Evolutionary conservation across 37 sponge, comb jelly and placozoan species (phyloP).

Genomic region (Geodia barretti): DNA sequence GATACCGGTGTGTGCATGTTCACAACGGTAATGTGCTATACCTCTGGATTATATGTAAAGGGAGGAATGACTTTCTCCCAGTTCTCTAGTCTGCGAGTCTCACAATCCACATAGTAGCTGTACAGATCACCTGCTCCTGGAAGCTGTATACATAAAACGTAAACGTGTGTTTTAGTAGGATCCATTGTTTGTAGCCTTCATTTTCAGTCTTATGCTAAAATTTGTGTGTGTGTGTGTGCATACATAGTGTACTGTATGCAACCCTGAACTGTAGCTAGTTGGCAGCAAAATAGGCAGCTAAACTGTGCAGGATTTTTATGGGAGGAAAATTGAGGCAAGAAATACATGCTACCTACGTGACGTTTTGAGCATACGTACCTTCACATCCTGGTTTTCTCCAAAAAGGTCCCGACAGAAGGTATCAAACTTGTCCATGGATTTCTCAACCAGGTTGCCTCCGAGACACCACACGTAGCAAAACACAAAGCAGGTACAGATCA

Average conservation of each 20-base stretch:
- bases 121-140: conserved; percentile 92
- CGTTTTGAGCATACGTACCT: conserved; percentile 38
- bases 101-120: conserved; percentile 91
- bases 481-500: conserved; percentile 87
- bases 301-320: too few relatives aligned
- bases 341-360: too few relatives aligned
- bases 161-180: too few relatives aligned
- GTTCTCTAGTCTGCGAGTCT: conserved; percentile 68
- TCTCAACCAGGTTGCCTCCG: conserved; percentile 90
- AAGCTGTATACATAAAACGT: conserved; percentile 56
- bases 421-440: conserved; percentile 92
- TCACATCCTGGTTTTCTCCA: conserved; percentile 84
- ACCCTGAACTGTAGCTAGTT: too few relatives aligned
- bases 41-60: conserved; percentile 84
- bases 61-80: conserved; percentile 95
- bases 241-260: too few relatives aligned
- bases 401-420: conserved; percentile 87
- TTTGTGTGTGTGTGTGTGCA: too few relatives aligned
- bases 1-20: background rate
- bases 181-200: too few relatives aligned
- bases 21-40: conserved; percentile 17
- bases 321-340: too few relatives aligned
- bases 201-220: too few relatives aligned
- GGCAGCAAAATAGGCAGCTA: too few relatives aligned
- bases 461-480: conserved; percentile 92